Evolutionary conservation across 2,113 vertebrate species (phyloP).

Genomic region (Tamias sibiricus): DNA sequence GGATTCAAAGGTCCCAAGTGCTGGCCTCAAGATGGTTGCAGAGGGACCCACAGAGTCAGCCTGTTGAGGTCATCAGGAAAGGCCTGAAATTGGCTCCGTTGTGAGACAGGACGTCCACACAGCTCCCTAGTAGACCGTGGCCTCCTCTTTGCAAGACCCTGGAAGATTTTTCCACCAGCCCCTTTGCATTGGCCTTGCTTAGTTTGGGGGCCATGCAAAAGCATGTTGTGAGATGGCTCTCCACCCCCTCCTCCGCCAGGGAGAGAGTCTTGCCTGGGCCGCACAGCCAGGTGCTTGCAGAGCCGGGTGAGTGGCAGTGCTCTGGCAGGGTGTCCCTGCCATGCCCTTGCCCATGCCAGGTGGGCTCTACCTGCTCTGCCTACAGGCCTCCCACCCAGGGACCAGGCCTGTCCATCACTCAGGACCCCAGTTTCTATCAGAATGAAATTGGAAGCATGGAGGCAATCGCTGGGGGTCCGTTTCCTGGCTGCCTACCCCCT

Average conservation of each 20-base stretch:
- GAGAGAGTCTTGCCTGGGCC: not conserved
- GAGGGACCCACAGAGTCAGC: not conserved
- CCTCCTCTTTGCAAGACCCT: not conserved
- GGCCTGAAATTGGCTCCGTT: not conserved
- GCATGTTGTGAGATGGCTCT: not conserved
- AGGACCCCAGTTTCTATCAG: not conserved
- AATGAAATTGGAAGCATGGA: not conserved
- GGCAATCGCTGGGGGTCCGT: not conserved
- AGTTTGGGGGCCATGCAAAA: not conserved
- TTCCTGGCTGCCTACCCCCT: not conserved
- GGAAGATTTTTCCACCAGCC: not conserved
- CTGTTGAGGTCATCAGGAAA: not conserved
- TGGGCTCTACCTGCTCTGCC: accelerated
- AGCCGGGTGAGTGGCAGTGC: accelerated
- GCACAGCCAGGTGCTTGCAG: not conserved
- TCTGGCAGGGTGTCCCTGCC: not conserved
- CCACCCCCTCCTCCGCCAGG: not conserved
- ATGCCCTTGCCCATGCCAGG: not conserved
- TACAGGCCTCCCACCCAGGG: not conserved
- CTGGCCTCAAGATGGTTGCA: not conserved
- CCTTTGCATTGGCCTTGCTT: not conserved
- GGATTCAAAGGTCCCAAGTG: not conserved
- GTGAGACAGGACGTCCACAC: not conserved
- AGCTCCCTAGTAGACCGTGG: accelerated
- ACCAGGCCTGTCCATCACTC: not conserved